phyloP scores from a whole-genome alignment of 1,140 invertebrate genomes.

The Micrasema longulum region DNA sequence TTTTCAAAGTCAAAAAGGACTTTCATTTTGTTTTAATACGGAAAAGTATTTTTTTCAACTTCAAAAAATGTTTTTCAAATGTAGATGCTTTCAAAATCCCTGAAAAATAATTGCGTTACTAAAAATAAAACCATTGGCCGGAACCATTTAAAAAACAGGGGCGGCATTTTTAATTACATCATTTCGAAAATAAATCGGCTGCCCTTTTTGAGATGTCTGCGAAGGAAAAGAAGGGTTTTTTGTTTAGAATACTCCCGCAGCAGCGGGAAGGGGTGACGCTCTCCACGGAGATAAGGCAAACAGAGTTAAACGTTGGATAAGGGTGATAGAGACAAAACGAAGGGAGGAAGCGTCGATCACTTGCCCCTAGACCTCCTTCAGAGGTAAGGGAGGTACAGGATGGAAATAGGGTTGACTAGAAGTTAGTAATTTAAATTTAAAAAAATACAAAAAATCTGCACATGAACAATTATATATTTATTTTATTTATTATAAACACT shows the following conservation, averaged over 20 bases:
- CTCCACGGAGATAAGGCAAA: slow-evolving; percentile 31
- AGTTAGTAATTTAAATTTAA: background rate
- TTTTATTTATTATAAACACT: too few species aligned
- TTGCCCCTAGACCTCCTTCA: slow-evolving; percentile 10
- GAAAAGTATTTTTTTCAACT: too few species aligned
- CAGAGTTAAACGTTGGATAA: slow-evolving; percentile 31
- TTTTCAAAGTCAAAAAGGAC: too few species aligned
- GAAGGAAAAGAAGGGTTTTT: slow-evolving; percentile 2
- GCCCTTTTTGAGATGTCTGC: background rate
- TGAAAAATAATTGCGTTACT: too few species aligned
- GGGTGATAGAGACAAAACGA: slow-evolving; percentile 33
- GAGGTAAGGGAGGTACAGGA: background rate
- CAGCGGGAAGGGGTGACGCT: slow-evolving; percentile 1
- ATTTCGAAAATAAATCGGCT: slow-evolving; percentile 25
- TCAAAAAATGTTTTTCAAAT: too few species aligned
- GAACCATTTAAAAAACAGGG: too few species aligned
- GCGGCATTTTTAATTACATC: slow-evolving; percentile 22
- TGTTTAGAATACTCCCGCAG: slow-evolving; percentile 8
- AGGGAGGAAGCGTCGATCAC: slow-evolving; percentile 24
- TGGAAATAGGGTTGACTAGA: slow-evolving; percentile 8
- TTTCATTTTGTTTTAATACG: too few species aligned
- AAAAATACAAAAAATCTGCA: too few species aligned
- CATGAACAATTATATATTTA: too few species aligned
- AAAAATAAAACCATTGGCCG: too few species aligned
- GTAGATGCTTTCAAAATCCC: too few species aligned